phyloP scores from a whole-genome alignment of 2,888 invertebrate genomes.

The Nezara viridula region DNA sequence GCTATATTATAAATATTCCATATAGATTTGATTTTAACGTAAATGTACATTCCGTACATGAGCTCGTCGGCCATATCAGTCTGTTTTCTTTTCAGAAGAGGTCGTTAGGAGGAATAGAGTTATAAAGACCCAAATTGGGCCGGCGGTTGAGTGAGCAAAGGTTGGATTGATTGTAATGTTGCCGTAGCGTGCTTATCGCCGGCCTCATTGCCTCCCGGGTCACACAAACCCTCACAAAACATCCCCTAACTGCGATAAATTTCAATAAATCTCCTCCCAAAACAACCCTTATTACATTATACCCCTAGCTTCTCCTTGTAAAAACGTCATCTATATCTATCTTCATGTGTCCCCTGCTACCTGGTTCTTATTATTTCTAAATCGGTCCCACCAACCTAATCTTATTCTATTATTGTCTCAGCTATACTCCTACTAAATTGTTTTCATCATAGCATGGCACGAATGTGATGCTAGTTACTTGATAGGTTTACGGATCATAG shows the following conservation, averaged over 20 bases:
- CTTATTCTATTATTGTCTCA: constrained; percentile 16
- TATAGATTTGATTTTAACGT: no score
- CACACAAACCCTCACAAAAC: constrained; percentile 63
- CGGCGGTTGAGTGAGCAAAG: constrained; percentile 49
- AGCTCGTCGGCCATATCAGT: not conserved
- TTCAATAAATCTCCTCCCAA: constrained; percentile 55
- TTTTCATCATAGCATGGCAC: not conserved
- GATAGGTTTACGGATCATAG: not conserved
- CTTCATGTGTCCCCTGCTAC: not conserved
- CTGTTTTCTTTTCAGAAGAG: not conserved
- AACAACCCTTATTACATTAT: constrained; percentile 57
- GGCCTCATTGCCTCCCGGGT: constrained; percentile 61
- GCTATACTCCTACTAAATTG: not conserved
- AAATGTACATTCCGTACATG: no score
- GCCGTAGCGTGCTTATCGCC: constrained; percentile 61
- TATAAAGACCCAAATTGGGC: constrained; percentile 61
- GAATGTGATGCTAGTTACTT: not conserved
- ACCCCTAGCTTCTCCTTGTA: not conserved
- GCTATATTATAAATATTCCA: no score
- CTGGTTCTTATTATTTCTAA: not conserved
- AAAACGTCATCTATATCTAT: not conserved
- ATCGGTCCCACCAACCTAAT: not conserved
- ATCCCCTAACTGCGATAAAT: constrained; percentile 53
- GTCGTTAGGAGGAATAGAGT: constrained; percentile 58
- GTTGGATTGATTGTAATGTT: constrained; percentile 63